Evolutionary conservation across 2,113 vertebrate species (phyloP).

Genomic region (Cranoglanis bouderius): DNA sequence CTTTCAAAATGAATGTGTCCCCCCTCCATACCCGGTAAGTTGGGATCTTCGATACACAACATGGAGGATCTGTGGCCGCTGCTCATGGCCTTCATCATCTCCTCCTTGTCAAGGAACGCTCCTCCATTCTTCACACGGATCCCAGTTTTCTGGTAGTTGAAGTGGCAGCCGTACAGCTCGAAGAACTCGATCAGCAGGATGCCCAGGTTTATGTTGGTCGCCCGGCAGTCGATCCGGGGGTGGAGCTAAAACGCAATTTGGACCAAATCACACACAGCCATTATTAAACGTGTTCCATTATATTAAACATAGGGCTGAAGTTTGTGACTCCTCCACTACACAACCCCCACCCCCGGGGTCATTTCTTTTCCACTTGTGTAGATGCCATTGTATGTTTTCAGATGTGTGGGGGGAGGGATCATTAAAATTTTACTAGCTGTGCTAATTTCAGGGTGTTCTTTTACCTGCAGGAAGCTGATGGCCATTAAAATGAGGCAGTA

Average conservation of each 20-base stretch:
- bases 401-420: too few relatives aligned
- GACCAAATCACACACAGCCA: neutral
- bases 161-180: conserved; percentile 95
- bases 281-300: neutral
- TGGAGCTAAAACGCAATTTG: conserved; percentile 78
- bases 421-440: too few relatives aligned
- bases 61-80: conserved; percentile 92
- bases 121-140: conserved; percentile 96
- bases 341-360: too few relatives aligned
- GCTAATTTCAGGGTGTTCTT: neutral
- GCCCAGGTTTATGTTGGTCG: conserved; percentile 89
- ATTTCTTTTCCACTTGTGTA: neutral
- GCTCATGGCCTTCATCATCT: conserved; percentile 91
- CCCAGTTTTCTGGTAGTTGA: conserved; percentile 97
- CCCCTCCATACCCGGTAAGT: conserved; percentile 82
- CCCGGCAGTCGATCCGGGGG: conserved; percentile 90
- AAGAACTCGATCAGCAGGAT: conserved; percentile 99
- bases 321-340: neutral
- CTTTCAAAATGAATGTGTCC: neutral
- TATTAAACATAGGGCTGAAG: neutral
- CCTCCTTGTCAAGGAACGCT: conserved; percentile 93
- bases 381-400: too few relatives aligned
- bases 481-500: conserved; percentile 83
- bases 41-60: conserved; percentile 94
- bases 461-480: conserved; percentile 82